Percentiles rank a stretch among this genome's conserved stretches.
phyloP scores from a whole-genome alignment of 2,113 vertebrate species.

The Embiotoca jacksoni region DNA sequence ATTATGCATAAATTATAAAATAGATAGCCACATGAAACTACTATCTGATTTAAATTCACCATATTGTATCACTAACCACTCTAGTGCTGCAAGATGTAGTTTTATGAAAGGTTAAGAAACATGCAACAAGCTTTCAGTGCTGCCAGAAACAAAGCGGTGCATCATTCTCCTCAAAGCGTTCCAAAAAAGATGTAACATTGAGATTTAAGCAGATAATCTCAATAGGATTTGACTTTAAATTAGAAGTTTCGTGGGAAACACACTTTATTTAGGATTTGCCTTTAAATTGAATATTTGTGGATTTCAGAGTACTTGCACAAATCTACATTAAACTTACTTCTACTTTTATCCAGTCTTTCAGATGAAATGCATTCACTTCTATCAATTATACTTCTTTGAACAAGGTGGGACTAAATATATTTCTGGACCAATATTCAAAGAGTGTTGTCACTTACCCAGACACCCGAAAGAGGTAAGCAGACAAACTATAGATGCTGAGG shows the following conservation, averaged over 20 bases:
- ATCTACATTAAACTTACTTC: neutral
- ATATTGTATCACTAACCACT: neutral
- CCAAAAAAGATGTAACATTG: neutral
- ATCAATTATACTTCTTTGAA: slow-evolving; percentile 3
- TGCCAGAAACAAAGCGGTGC: neutral
- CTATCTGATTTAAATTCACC: slow-evolving; percentile 2
- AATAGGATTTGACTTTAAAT: neutral
- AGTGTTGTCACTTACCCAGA: slow-evolving; percentile 67
- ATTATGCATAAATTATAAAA: neutral
- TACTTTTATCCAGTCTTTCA: slow-evolving; percentile 8
- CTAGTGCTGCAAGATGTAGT: neutral
- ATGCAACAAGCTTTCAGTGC: neutral
- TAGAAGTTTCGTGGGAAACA: neutral
- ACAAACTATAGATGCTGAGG: slow-evolving; percentile 48
- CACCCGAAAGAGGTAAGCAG: slow-evolving; percentile 29
- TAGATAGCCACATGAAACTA: slow-evolving; percentile 5
- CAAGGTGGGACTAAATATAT: neutral
- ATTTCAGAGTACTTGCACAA: neutral
- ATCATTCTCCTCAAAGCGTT: neutral
- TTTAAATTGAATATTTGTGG: neutral
- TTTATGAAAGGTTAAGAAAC: neutral
- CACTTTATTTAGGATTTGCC: slow-evolving; percentile 6
- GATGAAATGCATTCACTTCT: neutral
- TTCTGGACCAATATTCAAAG: slow-evolving; percentile 7
- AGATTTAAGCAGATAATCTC: slow-evolving; percentile 4